Evolutionary conservation across 1,140 invertebrate species (phyloP), one percentile per base, ranked within the genome.

Genomic region (Sitophilus oryzae): DNA sequence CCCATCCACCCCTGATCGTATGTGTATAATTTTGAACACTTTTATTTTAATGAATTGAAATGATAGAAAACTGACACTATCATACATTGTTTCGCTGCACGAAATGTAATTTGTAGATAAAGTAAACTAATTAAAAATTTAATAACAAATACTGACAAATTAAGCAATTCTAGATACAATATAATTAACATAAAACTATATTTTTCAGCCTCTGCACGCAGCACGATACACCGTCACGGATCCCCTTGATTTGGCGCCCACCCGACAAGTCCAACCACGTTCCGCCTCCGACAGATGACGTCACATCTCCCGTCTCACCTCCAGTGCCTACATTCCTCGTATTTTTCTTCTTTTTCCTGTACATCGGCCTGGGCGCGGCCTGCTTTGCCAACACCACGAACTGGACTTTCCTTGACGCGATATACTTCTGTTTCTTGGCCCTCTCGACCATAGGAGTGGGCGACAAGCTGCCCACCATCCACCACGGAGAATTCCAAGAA

Each of bases 371-470:
- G 1, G 87, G 86, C 6, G 87, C 86, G 0, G 76, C 78, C 5
- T 76, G 84, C 42, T 88, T 88, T 69, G 84, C 83, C 3, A 73
- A 80, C 2, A 83, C 82, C 78, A 83, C 84, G 64, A 80, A 83
- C 43, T 90, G 88, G 88, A 84, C 79, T 18, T 85, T 89, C 63
- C 76, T 91, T 19, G 88, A 93, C 66, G 85, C 87, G 0, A 82
- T 85, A 15, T 93, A 93, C 71, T 92, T 91, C 71, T 91, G 89
- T 67, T 93, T 93, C 69, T 87, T 91, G 22, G 89, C 90, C 0
- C 76, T 93, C 43, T 85, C 87, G 0, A 93, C 90, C 0, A 91
- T 93, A 37, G 89, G 89, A 11, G 89, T 93, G 56, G 88, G 88
- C 3, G 89, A 93, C 64, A 82, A 88, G 60, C 80, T 89, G 15